Evolutionary conservation across 2,113 vertebrate species (phyloP), one percentile per base, ranked within the genome.

Genomic region (Calyptommatus sinebrachiatus): DNA sequence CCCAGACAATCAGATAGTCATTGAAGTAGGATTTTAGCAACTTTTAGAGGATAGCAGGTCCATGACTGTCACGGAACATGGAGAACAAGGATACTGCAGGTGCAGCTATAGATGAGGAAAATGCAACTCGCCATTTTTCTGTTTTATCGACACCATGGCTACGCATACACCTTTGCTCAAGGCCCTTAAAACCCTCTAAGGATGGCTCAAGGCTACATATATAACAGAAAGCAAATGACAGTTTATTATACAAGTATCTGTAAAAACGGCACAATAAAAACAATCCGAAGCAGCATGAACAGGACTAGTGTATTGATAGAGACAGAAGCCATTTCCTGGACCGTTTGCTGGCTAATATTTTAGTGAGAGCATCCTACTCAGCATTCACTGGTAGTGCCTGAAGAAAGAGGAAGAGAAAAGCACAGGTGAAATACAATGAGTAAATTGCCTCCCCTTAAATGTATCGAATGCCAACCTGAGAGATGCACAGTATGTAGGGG

Each of bases 171-270:
- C 16, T 4, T 57, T 57, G 53, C 53, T 57, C 14, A 57, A 57
- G 12, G 12, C 53, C 18, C 53, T 41, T 31, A 57, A 69, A 62
- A 71, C 41, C 3, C 11, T 29, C 6, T 35, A 11, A 24, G 20
- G 26, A 63, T 0, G 24, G 20, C 26, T 4, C 1, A n/a, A 63
- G 77, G 63, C 16, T 10, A 48, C 6, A 48, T 8, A 62, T 31
- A 69, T 81, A 57, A 18, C 35, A 16, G 53, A 68, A 75, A 35
- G 24, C n/a, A 53, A 62, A 24, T 45, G 46, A 46, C 35, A 35
- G 61, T 79, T 81, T 76, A 81, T 81, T 81, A 48, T 12, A 62
- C 20, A 53, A n/a, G 7, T 29, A 28, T 71, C 24, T 31, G 26
- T 35, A 29, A 73, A 60, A 60, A 45, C 28, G n/a, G 24, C 35